phyloP scores from a whole-genome alignment of 35 echinoderm and acorn worm genomes.

The Heliocidaris erythrogramma region DNA sequence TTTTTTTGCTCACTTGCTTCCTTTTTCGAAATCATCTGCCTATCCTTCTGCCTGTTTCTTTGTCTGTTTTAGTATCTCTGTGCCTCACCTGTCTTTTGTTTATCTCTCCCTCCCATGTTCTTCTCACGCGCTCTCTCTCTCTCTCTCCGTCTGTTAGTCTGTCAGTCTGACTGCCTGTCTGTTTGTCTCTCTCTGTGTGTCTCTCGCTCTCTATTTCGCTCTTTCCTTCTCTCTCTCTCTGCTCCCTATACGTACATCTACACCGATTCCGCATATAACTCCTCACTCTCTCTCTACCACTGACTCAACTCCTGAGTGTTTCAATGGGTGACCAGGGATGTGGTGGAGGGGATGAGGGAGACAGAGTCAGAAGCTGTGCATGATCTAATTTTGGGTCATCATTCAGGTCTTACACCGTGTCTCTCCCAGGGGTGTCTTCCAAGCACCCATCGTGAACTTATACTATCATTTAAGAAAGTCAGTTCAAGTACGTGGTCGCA shows the following conservation, averaged over 20 bases:
- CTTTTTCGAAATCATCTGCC: no score
- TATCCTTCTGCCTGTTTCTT: constrained; percentile 2
- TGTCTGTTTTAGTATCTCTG: neutral
- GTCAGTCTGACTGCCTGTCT: neutral
- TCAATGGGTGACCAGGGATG: neutral
- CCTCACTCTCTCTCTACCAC: neutral
- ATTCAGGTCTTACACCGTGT: neutral
- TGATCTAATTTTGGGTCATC: neutral
- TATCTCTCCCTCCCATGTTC: neutral
- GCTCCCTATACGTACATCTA: no score
- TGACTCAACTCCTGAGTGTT: neutral
- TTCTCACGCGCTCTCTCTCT: neutral
- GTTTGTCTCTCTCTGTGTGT: neutral
- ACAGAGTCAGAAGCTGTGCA: neutral
- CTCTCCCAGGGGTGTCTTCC: neutral
- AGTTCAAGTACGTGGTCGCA: neutral
- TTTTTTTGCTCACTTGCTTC: no score
- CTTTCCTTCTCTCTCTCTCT: neutral
- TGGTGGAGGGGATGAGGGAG: neutral
- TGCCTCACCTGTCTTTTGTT: neutral
- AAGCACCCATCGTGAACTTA: constrained; percentile 7
- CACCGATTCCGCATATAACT: no score
- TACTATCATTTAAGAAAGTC: neutral
- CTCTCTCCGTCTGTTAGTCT: no score
- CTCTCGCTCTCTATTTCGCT: neutral